Base-by-base conservation (phyloP, 2,888 invertebrate genomes). In the Criorhina ranunculi region DNA sequence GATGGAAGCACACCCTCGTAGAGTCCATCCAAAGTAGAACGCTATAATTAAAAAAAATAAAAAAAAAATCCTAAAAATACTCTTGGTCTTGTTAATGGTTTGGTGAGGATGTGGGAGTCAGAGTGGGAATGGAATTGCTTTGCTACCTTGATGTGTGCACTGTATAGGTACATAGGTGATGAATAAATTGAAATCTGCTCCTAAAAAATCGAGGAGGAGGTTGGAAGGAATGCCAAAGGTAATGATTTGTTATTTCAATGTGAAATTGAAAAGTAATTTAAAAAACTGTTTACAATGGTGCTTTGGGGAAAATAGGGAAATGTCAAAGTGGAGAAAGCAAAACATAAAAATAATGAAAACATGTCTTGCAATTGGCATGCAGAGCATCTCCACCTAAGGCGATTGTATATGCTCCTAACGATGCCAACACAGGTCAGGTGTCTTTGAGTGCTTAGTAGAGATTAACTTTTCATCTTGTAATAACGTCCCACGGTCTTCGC, bases 11-110 rank as follows among this genome's bases (percentile, higher is more conserved):
- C 40, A 11, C 37, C 17, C 7, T 19, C 11, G 17, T 29, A 3
- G 8, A 37, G 51, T 33, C 53, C 53, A 31, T 17, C 59, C 24
- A 55, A 55, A 73, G 53, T 73, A 19, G 73, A 64, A 55, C 62
- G 53, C 42, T 73, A 53, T 64, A 64, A 62, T 73, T 73, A 73
- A 62, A 73, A 60, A 40, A 55, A 64, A 62, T 73, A 64, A 73
- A 62, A 73, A 60, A 40, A 55, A 31, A 55, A 31, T 33, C 64
- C 67, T 64, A 53, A 73, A 73, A 73, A 73, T 62, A 62, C 19
- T 42, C 53, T 37, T 40, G n/a, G 40, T 0, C 12, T 17, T 35
- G 35, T 9, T 17, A 2, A 1, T 12, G 40, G n/a, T 2, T 0
- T 12, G 7, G 15, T 53, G 12, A 15, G 3, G 53, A 15, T 8